A percentile compares a stretch with the other conserved stretches of the same genome.
Conservation (phyloP, 2,797 vertebrate genomes). For the Oryzias dopingdopingensis region DNA sequence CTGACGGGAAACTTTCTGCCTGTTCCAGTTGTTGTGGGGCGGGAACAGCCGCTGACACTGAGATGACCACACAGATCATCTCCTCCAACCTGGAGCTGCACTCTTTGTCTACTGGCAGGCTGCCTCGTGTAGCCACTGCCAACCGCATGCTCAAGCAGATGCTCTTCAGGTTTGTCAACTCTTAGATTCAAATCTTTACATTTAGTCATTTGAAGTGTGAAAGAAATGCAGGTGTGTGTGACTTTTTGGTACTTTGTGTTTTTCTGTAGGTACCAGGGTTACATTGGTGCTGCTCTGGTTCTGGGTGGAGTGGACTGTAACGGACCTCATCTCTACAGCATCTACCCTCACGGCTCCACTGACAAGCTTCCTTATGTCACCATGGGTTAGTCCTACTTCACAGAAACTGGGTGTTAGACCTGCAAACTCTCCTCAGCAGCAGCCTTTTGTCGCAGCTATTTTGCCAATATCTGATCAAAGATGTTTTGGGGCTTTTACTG, state of each 20-base stretch:
- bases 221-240: conserved; percentile 78
- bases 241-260: conserved; percentile 3
- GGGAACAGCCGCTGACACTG: conserved; percentile 96
- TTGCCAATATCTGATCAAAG: too few relatives aligned
- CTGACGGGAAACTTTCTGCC: too few relatives aligned
- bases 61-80: conserved; percentile 98
- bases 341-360: conserved; percentile 96
- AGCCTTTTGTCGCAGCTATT: too few relatives aligned
- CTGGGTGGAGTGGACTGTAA: conserved; percentile 91
- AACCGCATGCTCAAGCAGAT: conserved; percentile 98
- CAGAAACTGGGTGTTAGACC: too few relatives aligned
- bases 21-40: conserved; percentile 90
- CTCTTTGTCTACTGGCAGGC: conserved; percentile 89
- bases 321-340: conserved; percentile 95
- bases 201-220: too few relatives aligned
- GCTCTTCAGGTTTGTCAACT: conserved; percentile 86
- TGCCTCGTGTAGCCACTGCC: conserved; percentile 90
- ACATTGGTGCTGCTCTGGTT: conserved; percentile 93
- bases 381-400: conserved; percentile 85
- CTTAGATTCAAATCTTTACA: too few relatives aligned
- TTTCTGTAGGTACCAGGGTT: conserved; percentile 89
- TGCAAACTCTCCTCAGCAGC: too few relatives aligned
- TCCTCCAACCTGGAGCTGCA: conserved; percentile 98
- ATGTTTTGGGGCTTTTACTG: neutral
- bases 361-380: conserved; percentile 97